phyloP scores from a whole-genome alignment of 2,113 vertebrate genomes.

The Shinisaurus crocodilurus region DNA sequence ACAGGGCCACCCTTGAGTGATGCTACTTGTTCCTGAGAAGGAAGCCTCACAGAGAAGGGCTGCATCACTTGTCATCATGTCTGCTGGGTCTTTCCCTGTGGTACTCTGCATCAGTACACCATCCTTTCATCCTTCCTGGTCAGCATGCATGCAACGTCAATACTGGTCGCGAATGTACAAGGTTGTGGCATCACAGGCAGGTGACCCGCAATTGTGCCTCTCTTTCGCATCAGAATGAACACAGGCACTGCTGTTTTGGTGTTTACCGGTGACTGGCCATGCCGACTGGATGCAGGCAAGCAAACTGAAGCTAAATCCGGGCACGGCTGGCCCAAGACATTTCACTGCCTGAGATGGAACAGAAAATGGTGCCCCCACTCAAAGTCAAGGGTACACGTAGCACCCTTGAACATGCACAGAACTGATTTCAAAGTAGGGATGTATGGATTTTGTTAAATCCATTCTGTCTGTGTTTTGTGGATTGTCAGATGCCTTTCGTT shows the following conservation, averaged over 20 bases:
- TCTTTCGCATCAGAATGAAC: background rate
- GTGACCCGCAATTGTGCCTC: background rate
- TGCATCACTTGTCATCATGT: background rate
- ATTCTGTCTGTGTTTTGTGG: too few species aligned
- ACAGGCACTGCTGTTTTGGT: background rate
- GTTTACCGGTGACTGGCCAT: background rate
- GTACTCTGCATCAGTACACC: background rate
- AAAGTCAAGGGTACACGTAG: too few species aligned
- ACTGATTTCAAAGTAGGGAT: too few species aligned
- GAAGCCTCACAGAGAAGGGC: background rate
- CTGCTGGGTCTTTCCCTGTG: background rate
- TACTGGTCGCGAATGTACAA: background rate
- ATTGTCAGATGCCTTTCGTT: too few species aligned
- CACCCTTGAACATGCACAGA: too few species aligned
- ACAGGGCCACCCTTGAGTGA: too few species aligned
- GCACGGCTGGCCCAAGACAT: too few species aligned
- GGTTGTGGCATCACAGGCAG: background rate
- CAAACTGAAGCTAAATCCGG: background rate
- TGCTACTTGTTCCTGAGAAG: background rate
- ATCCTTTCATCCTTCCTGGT: background rate
- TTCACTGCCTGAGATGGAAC: too few species aligned
- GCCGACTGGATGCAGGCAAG: background rate
- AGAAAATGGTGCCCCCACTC: too few species aligned
- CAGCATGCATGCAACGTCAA: background rate
- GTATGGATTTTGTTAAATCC: too few species aligned